These are phyloP conservation scores for Morone chrysops DNA, from an alignment of 2,113 vertebrate genomes.

Conservation along the genomic window DNA sequence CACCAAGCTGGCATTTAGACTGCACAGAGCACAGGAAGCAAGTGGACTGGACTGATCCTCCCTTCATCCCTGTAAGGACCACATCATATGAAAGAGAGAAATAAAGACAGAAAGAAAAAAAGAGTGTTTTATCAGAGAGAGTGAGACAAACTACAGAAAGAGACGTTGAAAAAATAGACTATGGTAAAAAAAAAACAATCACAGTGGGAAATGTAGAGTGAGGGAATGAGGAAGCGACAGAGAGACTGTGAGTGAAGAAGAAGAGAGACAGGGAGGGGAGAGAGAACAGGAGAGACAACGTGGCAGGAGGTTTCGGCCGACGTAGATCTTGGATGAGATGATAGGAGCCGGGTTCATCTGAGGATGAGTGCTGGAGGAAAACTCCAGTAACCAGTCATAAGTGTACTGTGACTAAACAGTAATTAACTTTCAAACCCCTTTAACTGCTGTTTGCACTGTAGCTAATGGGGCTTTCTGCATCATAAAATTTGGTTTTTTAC, in stretches of 20 bases:
- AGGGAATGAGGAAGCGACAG: slow-evolving; percentile 67
- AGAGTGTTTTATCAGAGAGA: not conserved
- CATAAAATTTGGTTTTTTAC: slow-evolving; percentile 53
- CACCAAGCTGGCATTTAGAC: slow-evolving; percentile 73
- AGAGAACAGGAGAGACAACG: slow-evolving; percentile 78
- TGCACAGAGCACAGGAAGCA: slow-evolving; percentile 65
- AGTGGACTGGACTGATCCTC: slow-evolving; percentile 57
- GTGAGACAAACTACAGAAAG: slow-evolving; percentile 4
- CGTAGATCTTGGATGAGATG: slow-evolving; percentile 61
- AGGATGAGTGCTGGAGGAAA: slow-evolving; percentile 67
- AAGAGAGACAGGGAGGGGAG: slow-evolving; percentile 53
- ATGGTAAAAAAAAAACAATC: slow-evolving; percentile 1
- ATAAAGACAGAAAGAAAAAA: slow-evolving; percentile 16
- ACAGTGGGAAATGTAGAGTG: slow-evolving; percentile 45
- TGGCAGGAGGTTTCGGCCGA: slow-evolving; percentile 81
- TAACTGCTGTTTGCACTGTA: slow-evolving; percentile 64
- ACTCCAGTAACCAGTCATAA: slow-evolving; percentile 33
- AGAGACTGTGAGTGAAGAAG: slow-evolving; percentile 35
- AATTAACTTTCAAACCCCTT: slow-evolving; percentile 56
- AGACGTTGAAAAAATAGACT: slow-evolving; percentile 10
- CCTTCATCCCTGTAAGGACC: slow-evolving; percentile 61
- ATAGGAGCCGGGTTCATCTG: slow-evolving; percentile 74
- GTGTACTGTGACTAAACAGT: slow-evolving; percentile 59
- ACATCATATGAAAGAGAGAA: slow-evolving; percentile 56
- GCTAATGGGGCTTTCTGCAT: slow-evolving; percentile 6